Conservation (phyloP, 2,113 vertebrate genomes). For the Copsychus sechellarum region DNA sequence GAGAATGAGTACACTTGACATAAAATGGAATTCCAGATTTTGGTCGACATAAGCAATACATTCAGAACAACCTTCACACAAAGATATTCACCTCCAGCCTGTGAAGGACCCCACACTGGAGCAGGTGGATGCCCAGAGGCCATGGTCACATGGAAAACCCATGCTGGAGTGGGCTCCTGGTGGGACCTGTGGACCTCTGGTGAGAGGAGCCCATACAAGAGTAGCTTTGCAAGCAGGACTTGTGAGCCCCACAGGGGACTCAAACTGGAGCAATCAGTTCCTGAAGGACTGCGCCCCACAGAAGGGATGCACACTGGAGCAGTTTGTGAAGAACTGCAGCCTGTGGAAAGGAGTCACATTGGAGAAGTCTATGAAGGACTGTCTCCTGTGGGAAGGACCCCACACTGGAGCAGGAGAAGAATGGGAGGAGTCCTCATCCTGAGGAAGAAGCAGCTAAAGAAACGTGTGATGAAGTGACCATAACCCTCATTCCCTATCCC, state of each 20-base stretch:
- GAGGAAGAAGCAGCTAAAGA: background rate
- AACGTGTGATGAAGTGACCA: background rate
- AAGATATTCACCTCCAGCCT: background rate
- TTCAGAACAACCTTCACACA: background rate
- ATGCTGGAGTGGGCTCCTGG: too few relatives aligned
- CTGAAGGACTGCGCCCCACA: background rate
- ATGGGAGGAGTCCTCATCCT: background rate
- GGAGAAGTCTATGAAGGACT: background rate
- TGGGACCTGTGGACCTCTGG: background rate
- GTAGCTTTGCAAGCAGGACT: background rate
- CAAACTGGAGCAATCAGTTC: background rate
- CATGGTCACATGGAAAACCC: background rate
- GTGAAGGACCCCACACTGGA: background rate
- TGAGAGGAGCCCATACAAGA: background rate
- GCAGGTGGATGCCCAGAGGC: background rate
- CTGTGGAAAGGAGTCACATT: background rate
- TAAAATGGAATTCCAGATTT: background rate
- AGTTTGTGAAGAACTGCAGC: background rate
- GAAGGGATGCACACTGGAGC: background rate
- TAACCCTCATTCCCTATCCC: background rate
- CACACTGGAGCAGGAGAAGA: background rate
- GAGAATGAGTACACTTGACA: background rate
- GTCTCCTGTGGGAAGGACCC: background rate
- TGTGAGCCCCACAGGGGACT: background rate
- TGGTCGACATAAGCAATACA: background rate